Base-by-base conservation (phyloP, 2,797 vertebrate species). In the Phyllotis vaccarum region DNA sequence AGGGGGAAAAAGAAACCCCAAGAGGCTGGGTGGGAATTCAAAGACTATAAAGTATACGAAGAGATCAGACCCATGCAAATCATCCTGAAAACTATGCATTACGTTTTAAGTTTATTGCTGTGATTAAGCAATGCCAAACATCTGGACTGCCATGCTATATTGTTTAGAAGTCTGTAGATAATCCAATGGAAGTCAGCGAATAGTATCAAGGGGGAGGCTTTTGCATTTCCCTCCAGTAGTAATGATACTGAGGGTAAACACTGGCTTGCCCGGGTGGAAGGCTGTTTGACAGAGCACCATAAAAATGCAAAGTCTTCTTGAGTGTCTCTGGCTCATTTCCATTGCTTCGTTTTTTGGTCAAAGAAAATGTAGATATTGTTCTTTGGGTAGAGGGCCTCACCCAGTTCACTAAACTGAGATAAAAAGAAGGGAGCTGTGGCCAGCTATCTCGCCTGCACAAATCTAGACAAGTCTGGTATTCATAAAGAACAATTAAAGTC, bases 401-500 rank as follows among this genome's bases (percentile, higher is more conserved):
- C 70, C 40, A 74, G 58, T 89, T 94, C 93, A 90, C 54, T 80
- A 92, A 93, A 90, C 56, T 40, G 27, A 96, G 52, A 79, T 79
- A 93, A 93, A 66, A 46, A 37, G 5, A 74, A 54, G 54, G 76
- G 34, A 16, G 40, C 56, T 92, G n/a, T 66, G 60, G 83, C 86
- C 95, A 97, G 76, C 86, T 96, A 70, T 93, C 90, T 96, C 79
- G 94, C 66, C 54, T 92, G 22, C 83, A 52, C 96, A 97, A 94
- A 96, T 87, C 90, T 76, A 91, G 70, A 94, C 90, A 49, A 81
- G 8, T 13, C 68, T n/a, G 46, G 31, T 24, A 93, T 68, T 98
- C 94, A 94, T 62, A 97, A 95, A 86, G 95, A 86, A 95, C 97
- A 95, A 97, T 95, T 62, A 97, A 97, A 98, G 95, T 91, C 92